phyloP scores from a whole-genome alignment of 2,888 invertebrate genomes.

The Brenthis hecate region DNA sequence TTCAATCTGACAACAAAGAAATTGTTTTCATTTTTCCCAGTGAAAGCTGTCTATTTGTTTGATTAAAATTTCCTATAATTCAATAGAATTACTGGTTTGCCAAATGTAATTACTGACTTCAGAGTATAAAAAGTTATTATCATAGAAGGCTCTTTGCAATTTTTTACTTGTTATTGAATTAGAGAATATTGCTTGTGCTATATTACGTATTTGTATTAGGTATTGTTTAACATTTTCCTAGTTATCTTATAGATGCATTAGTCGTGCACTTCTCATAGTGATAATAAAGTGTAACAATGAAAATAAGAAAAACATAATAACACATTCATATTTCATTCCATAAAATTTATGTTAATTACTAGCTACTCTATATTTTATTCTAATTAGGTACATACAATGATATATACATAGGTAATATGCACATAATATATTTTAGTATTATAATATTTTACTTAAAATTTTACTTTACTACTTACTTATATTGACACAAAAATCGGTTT shows the following conservation, averaged over 20 bases:
- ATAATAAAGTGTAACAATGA: background rate
- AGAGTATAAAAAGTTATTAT: constrained; percentile 47
- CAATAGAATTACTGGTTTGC: constrained; percentile 31
- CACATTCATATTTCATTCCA: too few species aligned
- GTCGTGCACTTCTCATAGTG: constrained; percentile 4
- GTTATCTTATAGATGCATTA: background rate
- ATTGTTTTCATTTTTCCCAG: constrained; percentile 5
- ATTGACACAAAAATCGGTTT: too few species aligned
- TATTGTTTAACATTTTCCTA: constrained; percentile 4
- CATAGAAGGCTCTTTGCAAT: constrained; percentile 1
- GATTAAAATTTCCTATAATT: constrained; percentile 10
- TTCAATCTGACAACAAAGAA: constrained; percentile 17
- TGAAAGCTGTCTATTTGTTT: constrained; percentile 8
- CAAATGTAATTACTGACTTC: constrained; percentile 48
- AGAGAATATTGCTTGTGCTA: constrained; percentile 1
- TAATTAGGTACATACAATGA: too few species aligned
- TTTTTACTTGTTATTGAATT: background rate
- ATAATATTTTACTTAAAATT: too few species aligned
- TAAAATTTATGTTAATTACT: too few species aligned
- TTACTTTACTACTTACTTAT: too few species aligned
- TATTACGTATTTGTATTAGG: background rate
- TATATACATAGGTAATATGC: too few species aligned
- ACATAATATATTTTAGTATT: too few species aligned
- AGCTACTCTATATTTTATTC: too few species aligned
- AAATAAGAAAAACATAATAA: too few species aligned